Percentiles rank a stretch among this genome's conserved stretches.
Conservation (phyloP, 1,140 invertebrate genomes). For the Drosophila mojavensis region DNA sequence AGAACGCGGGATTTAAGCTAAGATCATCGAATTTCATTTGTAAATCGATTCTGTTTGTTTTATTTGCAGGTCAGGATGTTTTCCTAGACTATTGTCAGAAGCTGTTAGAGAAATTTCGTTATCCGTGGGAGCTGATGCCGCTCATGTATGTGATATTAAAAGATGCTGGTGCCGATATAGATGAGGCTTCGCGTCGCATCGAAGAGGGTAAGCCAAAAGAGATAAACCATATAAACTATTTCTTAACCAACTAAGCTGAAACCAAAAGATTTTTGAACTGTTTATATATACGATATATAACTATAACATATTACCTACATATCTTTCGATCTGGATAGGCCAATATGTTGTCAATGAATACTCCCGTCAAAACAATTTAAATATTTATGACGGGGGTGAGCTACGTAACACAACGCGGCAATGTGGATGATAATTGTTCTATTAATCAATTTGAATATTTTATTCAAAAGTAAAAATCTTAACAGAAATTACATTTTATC, state of each 20-base stretch:
- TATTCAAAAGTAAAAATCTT: not conserved
- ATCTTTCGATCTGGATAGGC: slow-evolving; percentile 76
- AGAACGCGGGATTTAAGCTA: not conserved
- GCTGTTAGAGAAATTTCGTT: slow-evolving; percentile 89
- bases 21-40: not conserved
- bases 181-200: slow-evolving; percentile 88
- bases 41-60: slow-evolving; percentile 30
- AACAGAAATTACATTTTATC: slow-evolving; percentile 38
- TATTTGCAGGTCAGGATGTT: slow-evolving; percentile 86
- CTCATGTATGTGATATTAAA: slow-evolving; percentile 90
- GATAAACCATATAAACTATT: not conserved
- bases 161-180: slow-evolving; percentile 87
- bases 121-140: slow-evolving; percentile 89
- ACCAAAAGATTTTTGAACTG: not conserved
- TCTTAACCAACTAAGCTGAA: not conserved
- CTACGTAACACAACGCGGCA: slow-evolving; percentile 88
- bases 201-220: slow-evolving; percentile 87
- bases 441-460: slow-evolving; percentile 24
- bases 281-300: slow-evolving; percentile 5
- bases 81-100: slow-evolving; percentile 89
- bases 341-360: slow-evolving; percentile 87
- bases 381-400: slow-evolving; percentile 89
- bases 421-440: slow-evolving; percentile 88
- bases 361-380: slow-evolving; percentile 88
- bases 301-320: slow-evolving; percentile 21